phyloP scores from a whole-genome alignment of 2,113 vertebrate species.

The Chinchilla lanigera region DNA sequence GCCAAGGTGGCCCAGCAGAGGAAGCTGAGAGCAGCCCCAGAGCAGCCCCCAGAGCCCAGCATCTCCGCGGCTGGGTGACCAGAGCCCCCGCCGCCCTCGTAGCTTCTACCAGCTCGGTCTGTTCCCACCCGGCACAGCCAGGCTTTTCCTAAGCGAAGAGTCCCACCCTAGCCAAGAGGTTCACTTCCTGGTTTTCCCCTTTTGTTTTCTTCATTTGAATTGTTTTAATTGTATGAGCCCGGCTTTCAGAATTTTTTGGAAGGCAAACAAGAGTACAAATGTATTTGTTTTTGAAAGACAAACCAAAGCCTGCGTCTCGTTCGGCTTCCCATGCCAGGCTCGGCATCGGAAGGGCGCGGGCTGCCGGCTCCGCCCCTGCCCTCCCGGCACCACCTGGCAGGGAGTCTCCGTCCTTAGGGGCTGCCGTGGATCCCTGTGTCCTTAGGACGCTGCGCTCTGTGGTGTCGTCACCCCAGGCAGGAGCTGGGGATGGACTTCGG shows the following conservation, averaged over 20 bases:
- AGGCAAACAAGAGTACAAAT: constrained; percentile 63
- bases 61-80: rapidly evolving
- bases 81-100: rapidly evolving
- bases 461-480: background rate
- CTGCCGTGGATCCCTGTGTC: background rate
- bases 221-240: background rate
- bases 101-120: background rate
- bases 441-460: background rate
- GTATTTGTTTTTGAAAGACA: constrained; percentile 56
- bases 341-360: background rate
- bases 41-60: rapidly evolving
- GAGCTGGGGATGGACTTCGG: background rate
- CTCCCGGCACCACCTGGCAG: rapidly evolving
- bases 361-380: background rate
- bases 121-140: background rate
- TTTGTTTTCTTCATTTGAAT: constrained; percentile 50
- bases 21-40: background rate
- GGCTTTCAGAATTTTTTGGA: constrained; percentile 28
- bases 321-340: background rate
- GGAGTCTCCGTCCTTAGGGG: rapidly evolving
- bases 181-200: constrained; percentile 43
- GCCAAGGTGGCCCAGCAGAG: background rate
- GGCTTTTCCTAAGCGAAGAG: constrained; percentile 14
- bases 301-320: background rate
- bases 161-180: background rate